These are phyloP conservation scores for Eulacestoma nigropectus DNA, from an alignment of 2,113 vertebrate genomes.

Conservation along the genomic window DNA sequence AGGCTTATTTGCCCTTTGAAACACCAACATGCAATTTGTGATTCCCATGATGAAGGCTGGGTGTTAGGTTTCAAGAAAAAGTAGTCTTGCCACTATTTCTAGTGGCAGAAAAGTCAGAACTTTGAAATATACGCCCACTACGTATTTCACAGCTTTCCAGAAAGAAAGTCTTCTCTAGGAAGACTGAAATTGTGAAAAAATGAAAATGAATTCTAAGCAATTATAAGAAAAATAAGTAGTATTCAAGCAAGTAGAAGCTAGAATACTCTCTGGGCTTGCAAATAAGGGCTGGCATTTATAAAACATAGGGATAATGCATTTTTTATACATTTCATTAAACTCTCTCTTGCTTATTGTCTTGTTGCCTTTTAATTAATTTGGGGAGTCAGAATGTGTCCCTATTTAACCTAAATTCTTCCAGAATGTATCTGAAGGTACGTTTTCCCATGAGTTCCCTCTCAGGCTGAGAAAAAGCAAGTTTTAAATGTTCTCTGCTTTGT, in stretches of 20 bases:
- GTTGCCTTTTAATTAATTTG: not conserved
- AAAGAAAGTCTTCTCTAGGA: not conserved
- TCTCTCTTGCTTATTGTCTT: not conserved
- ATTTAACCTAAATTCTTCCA: not conserved
- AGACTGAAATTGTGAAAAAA: not conserved
- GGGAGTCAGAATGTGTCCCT: not conserved
- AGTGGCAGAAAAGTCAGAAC: not conserved
- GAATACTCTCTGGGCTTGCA: not conserved
- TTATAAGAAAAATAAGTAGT: not conserved
- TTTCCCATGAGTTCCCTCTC: not conserved
- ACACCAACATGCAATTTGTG: not conserved
- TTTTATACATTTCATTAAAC: not conserved
- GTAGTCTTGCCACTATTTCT: not conserved
- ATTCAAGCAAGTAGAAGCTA: not conserved
- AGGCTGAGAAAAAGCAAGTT: not conserved
- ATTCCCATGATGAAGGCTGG: not conserved
- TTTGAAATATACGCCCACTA: not conserved
- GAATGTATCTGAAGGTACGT: not conserved
- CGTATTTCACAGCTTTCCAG: not conserved
- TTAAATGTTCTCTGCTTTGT: not conserved
- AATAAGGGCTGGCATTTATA: not conserved
- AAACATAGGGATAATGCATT: not conserved
- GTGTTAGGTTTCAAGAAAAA: not conserved
- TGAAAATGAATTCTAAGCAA: not conserved
- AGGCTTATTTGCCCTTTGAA: not conserved